Evolutionary conservation across 2,888 invertebrate species (phyloP), one percentile per base, ranked within the genome.

Genomic region (Tipula unca): DNA sequence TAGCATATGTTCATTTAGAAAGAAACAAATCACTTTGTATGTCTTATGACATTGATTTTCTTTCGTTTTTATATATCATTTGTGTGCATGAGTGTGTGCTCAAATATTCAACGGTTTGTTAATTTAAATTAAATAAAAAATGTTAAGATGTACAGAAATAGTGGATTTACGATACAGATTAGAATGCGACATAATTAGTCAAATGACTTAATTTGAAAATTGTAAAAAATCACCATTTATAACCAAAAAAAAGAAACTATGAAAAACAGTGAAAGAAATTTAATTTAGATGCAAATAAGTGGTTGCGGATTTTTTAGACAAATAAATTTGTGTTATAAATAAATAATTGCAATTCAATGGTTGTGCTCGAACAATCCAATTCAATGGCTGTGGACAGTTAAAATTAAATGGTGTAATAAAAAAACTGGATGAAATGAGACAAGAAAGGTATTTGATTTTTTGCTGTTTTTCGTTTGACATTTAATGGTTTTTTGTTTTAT

Each of bases 121-220:
- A 69, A 69, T 69, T 69, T 69, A 69, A 69, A 69, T 69, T 69
- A 69, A 69, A 69, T 69, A 25, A 69, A 69, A 69, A 69, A 69
- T 69, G 20, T 8, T 25, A 25, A 69, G 69, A 69, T 25, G 69
- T 25, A 69, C 48, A 69, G 10, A 69, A 69, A 69, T 69, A 17
- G 69, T 69, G 69, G 10, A 69, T 69, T 25, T 69, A 69, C 69
- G 69, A 69, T 69, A 69, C 69, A 69, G 25, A 69, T 25, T 69
- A 83, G 83, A 83, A 83, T 32, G 83, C 83, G 83, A 32, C 32
- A 17, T 35, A 83, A 83, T 83, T 32, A 83, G 83, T 83, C 83
- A 83, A 83, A n/a, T 83, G 83, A 83, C 32, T 83, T 83, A 83
- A 83, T 83, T 83, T 83, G 29, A 35, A 83, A n/a, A 83, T 69